Evolutionary conservation across 1,140 invertebrate species (phyloP), one percentile per base, ranked within the genome.

Genomic region (Bombus turneri): DNA sequence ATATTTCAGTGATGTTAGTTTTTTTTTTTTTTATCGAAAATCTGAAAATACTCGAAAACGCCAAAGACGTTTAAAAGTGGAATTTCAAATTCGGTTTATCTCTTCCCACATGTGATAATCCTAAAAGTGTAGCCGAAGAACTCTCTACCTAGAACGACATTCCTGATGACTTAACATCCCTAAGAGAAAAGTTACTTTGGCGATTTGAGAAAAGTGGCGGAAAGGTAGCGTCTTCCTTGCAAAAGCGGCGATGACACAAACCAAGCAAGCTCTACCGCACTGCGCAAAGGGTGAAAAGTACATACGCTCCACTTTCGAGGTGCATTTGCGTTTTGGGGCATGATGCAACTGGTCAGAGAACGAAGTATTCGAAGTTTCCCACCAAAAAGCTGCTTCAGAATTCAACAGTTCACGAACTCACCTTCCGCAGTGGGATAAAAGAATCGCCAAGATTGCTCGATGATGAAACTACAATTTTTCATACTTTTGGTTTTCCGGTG

Each of bases 221-320:
- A 34, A 84, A 77, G 53, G 53, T 37, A 28, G 22, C 47, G 66
- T 72, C 53, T 79, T 72, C n/a, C n/a, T 34, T 22, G 68, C 47
- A 28, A 39, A 31, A 41, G 12, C 25, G 18, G 8, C 22, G 81
- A 64, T 25, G 39, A 73, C 57, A 64, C 59, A 25, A 43, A 75
- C 47, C 41, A 3, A 10, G 47, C 57, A n/a, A 84, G 53, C 47
- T 72, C 39, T 85, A 80, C 83, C 83, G 83, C 83, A 85, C 37
- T 85, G 83, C 83, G 83, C 76, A 85, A 85, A 41, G 47, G 53
- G 76, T 72, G 83, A 62, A 85, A 71, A 62, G 83, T 79, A 72
- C 41, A 66, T 25, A 80, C 75, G 83, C 57, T 85, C 83, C 28
- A 85, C 12, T 80, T 85, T 80, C 68, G 39, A n/a, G 53, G 13